Evolutionary conservation across 2,113 vertebrate species (phyloP).

Genomic region (Prinia subflava): DNA sequence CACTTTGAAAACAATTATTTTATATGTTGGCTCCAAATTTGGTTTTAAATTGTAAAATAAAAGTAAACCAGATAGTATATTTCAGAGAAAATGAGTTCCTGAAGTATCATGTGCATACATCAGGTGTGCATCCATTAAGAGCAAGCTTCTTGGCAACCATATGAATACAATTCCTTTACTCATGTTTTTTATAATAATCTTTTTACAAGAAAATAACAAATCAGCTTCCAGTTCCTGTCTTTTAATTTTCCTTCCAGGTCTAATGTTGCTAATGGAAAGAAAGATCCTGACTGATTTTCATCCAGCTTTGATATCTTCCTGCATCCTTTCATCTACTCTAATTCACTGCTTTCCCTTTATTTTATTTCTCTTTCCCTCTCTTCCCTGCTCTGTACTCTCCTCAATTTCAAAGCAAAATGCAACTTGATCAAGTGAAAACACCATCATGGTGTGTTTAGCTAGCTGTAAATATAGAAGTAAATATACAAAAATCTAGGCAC

Average conservation of each 20-base stretch:
- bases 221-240: neutral
- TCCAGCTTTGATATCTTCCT: neutral
- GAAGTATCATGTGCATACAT: neutral
- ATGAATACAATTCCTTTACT: neutral
- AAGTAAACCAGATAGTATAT: neutral
- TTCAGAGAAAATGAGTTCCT: neutral
- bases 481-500: neutral
- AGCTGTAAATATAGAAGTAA: neutral
- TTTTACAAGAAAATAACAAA: neutral
- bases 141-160: fast-evolving
- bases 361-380: neutral
- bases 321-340: neutral
- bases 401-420: neutral
- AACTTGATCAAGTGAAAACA: neutral
- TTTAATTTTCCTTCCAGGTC: neutral
- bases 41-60: neutral
- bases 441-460: neutral
- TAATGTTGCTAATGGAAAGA: neutral
- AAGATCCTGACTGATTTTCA: neutral
- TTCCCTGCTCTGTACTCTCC: neutral
- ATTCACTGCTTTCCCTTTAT: neutral
- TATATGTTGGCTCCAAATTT: neutral
- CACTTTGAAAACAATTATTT: neutral
- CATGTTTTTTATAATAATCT: neutral
- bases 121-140: neutral